These are phyloP conservation scores for Geopemphigus sp. DNA, from an alignment of 1,140 invertebrate genomes.

Conservation along the genomic window DNA sequence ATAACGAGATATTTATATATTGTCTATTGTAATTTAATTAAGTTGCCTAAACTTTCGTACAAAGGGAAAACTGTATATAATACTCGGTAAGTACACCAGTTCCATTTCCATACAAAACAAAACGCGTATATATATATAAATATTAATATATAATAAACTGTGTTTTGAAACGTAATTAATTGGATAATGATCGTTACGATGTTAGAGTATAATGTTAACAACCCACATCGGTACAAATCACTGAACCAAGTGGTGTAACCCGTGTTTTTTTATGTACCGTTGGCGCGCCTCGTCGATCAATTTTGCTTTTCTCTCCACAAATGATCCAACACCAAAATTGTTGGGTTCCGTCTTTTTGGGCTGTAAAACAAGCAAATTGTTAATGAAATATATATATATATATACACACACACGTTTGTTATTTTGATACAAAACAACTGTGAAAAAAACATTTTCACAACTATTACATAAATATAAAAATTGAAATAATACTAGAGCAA, in stretches of 20 bases:
- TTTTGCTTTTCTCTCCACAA: constrained; percentile 59
- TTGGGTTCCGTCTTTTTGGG: constrained; percentile 8
- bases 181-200: background rate
- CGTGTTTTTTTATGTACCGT: constrained; percentile 60
- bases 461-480: too few species aligned
- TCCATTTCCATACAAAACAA: constrained; percentile 9
- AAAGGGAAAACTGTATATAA: background rate
- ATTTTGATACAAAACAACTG: too few species aligned
- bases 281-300: constrained; percentile 59
- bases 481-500: too few species aligned
- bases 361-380: constrained; percentile 1
- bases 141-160: background rate
- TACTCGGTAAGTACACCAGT: constrained; percentile 19
- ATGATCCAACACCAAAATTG: constrained; percentile 56
- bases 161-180: background rate
- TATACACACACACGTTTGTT: too few species aligned
- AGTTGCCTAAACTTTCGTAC: background rate
- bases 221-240: background rate
- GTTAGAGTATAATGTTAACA: background rate
- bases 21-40: background rate
- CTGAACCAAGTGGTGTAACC: constrained; percentile 50
- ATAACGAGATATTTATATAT: constrained; percentile 5
- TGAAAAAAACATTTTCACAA: too few species aligned
- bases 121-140: too few species aligned
- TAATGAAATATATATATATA: too few species aligned